phyloP scores from a whole-genome alignment of 2,888 invertebrate genomes.

The Chymomyza procnemis region DNA sequence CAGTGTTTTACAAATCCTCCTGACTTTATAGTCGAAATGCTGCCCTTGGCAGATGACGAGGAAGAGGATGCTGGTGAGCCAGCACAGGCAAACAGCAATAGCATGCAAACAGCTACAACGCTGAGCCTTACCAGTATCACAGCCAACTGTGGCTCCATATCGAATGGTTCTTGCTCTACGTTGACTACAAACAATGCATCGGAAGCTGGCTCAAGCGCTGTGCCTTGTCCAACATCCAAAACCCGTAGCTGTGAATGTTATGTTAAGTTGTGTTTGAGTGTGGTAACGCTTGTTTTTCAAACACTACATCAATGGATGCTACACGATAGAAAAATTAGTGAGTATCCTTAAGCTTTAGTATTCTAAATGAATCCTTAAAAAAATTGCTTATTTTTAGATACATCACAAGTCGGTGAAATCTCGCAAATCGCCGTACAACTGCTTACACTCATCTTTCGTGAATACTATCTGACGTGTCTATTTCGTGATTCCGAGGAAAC shows the following conservation, averaged over 20 bases:
- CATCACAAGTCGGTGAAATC: conserved; percentile 61
- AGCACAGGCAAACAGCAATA: conserved; percentile 5
- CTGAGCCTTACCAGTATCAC: background rate
- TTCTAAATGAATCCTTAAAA: background rate
- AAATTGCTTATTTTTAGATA: conserved; percentile 43
- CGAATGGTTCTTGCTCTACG: background rate
- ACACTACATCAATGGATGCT: conserved; percentile 72
- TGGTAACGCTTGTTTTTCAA: conserved; percentile 73
- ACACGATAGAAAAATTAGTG: conserved; percentile 46
- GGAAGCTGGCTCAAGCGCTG: background rate
- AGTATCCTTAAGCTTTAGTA: conserved; percentile 5
- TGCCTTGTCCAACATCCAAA: background rate
- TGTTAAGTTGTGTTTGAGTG: conserved; percentile 72
- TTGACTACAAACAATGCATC: conserved; percentile 11
- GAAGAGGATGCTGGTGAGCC: conserved; percentile 42
- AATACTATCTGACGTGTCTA: conserved; percentile 70
- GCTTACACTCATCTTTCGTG: conserved; percentile 72
- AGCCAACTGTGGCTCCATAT: background rate
- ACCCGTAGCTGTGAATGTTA: conserved; percentile 70
- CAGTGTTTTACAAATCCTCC: conserved; percentile 70
- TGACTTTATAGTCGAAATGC: conserved; percentile 63
- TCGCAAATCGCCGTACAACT: conserved; percentile 71
- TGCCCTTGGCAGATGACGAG: conserved; percentile 68
- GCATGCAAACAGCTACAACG: background rate
- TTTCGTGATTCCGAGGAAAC: conserved; percentile 75